Evolutionary conservation across 2,888 invertebrate species (phyloP), one percentile per base, ranked within the genome.

Genomic region (Cheilosia impressa): DNA sequence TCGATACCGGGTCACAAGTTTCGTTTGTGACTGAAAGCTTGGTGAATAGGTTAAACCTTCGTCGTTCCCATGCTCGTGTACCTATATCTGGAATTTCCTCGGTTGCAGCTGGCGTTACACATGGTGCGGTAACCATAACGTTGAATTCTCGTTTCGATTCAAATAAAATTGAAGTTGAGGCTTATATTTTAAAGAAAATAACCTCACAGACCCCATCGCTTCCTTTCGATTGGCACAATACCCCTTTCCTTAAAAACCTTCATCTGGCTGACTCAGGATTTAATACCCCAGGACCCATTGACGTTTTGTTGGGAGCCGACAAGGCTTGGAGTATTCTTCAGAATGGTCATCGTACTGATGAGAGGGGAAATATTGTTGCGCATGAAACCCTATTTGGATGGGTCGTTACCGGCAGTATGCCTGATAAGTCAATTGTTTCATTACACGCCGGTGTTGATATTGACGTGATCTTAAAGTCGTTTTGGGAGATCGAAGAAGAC

Each of bases 241-340:
- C 4, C 9, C 13, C 10, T 4, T n/a, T 34, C 6, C 31, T 62
- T n/a, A 13, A 63, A 27, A 2, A 62, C 27, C 19, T 72, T 3
- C 6, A 5, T 1, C 15, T 62, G 27, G 72, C 72, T 10, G 62
- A 72, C 10, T 52, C 62, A 2, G 19, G n/a, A 3, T 71, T 71
- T n/a, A 60, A 71, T 58, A 38, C n/a, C 2, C 41, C 60, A 2
- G 71, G 52, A 4, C 50, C 38, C 13, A 62, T 72, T 9, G 53
- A 72, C 62, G 2, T 62, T 31, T 43, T 72, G 19, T 17, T 72
- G 2, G 60, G 53, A 7, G 41, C 62, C 5, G 31, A 72, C 22
- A 62, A 53, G n/a, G 62, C 60, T 2, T 62, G 72, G 41, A 60
- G 38, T 19, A 60, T 60, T 52, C 38, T 72, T 7, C 41, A 38